Conservation (phyloP, 2,797 vertebrate species). For the Gymnocypris eckloni region DNA sequence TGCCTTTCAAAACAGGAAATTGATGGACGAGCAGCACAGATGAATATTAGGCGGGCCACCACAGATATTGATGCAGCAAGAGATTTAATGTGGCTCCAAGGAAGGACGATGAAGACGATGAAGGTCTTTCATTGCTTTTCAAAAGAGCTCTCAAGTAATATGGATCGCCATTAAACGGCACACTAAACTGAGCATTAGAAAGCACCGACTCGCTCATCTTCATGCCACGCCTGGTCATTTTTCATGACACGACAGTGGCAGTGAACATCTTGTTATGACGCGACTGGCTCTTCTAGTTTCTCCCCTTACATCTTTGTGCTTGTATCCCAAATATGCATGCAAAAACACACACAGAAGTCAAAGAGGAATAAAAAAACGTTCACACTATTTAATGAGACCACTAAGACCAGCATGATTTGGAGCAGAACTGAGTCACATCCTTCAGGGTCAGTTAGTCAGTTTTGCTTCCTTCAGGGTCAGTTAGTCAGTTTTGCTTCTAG, state of each 20-base stretch:
- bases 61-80: constrained; percentile 69
- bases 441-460: neutral
- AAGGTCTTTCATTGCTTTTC: constrained; percentile 82
- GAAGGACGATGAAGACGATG: constrained; percentile 71
- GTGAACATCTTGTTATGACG: constrained; percentile 35
- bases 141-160: constrained; percentile 73
- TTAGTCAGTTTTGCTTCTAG: constrained; percentile 9
- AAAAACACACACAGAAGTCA: constrained; percentile 7
- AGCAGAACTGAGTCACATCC: constrained; percentile 13
- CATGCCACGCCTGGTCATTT: constrained; percentile 55
- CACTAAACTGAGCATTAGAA: constrained; percentile 58
- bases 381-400: neutral
- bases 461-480: constrained; percentile 4
- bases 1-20: constrained; percentile 50
- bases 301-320: neutral
- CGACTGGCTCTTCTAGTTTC: constrained; percentile 12
- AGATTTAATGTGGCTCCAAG: constrained; percentile 72
- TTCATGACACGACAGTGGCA: constrained; percentile 55
- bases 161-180: constrained; percentile 65
- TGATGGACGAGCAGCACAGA: constrained; percentile 65
- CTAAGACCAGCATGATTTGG: constrained; percentile 10
- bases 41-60: constrained; percentile 76
- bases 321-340: neutral
- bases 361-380: neutral
- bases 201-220: constrained; percentile 58